These are phyloP conservation scores for Sylvicola cinctus DNA, from an alignment of 2,888 invertebrate genomes.

Conservation along the genomic window DNA sequence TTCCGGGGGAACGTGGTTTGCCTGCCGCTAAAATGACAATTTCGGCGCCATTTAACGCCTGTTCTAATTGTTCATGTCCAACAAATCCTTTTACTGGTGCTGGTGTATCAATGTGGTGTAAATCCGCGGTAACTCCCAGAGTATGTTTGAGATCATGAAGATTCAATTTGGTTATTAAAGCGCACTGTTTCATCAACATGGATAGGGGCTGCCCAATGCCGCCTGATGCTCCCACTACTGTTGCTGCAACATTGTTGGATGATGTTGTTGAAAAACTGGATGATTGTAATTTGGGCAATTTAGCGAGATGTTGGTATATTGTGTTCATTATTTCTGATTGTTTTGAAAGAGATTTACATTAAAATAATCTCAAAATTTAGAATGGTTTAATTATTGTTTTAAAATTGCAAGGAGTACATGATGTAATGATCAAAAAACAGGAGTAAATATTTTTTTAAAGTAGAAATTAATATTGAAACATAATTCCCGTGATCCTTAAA, in stretches of 20 bases:
- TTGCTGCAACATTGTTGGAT: conserved; percentile 65
- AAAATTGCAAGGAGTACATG: no score
- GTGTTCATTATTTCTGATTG: no score
- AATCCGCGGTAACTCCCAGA: conserved; percentile 79
- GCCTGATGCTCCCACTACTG: conserved; percentile 79
- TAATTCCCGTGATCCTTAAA: no score
- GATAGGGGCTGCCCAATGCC: conserved; percentile 88
- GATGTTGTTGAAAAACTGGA: no score
- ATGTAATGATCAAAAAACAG: no score
- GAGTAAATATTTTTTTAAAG: no score
- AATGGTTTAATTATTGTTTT: no score
- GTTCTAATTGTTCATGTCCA: conserved; percentile 49
- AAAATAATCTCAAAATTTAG: no score
- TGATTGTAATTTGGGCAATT: no score
- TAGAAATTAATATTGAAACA: no score
- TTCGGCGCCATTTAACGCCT: conserved; percentile 44
- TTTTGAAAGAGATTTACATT: no score
- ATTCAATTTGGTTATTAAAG: conserved; percentile 53
- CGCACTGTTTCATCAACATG: conserved; percentile 66
- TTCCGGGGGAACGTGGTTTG: conserved; percentile 88
- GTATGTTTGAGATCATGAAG: conserved; percentile 82
- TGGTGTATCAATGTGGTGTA: conserved; percentile 74
- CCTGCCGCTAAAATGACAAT: conserved; percentile 86
- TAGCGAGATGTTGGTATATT: no score
- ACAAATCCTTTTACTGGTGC: conserved; percentile 47